Evolutionary conservation across 2,113 vertebrate genomes (phyloP), one percentile per base, ranked within the genome.

Genomic region (Tor tambroides): DNA sequence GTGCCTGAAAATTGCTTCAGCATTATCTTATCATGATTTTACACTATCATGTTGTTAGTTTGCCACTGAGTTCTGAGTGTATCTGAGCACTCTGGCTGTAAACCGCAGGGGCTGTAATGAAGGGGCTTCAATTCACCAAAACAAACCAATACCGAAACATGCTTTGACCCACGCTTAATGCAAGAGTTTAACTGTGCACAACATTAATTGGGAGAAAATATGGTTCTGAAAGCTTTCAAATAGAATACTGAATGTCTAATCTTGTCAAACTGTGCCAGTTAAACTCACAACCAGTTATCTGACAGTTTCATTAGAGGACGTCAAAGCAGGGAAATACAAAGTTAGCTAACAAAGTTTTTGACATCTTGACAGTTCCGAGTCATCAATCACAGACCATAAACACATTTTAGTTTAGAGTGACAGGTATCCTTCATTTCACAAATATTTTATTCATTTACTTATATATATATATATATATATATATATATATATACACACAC

Each of bases 191-290:
- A 63, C 32, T 79, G 30, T 54, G 5, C 26, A 78, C 15, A 56
- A 67, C 14, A 82, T 82, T 32, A n/a, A 56, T 35, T 80, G 28
- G 26, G 77, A 79, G 19, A 79, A 79, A 56, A 79, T 43, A 41
- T 67, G 35, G 6, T 35, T 59, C 15, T 84, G 67, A 56, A 74
- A 38, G 23, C 35, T 59, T 84, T 84, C 82, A 84, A 84, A 84
- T 35, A 74, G 67, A 84, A 84, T 84, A 56, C 41, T 41, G 12
- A 67, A 72, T 14, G 21, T 84, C 14, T 74, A 59, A 74, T 84
- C 67, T 72, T 41, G 67, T 74, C 82, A 74, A 74, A 74, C 14
- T 71, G 43, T 71, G 63, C 8, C 63, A 84, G 30, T 56, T 56
- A 15, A 74, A 84, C 43, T 83, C 26, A 28, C 17, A 80, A 61